Percentiles rank a stretch among this genome's conserved stretches.
phyloP scores from a whole-genome alignment of 37 sponge, comb jelly and placozoan genomes.

The Corticium candelabrum region DNA sequence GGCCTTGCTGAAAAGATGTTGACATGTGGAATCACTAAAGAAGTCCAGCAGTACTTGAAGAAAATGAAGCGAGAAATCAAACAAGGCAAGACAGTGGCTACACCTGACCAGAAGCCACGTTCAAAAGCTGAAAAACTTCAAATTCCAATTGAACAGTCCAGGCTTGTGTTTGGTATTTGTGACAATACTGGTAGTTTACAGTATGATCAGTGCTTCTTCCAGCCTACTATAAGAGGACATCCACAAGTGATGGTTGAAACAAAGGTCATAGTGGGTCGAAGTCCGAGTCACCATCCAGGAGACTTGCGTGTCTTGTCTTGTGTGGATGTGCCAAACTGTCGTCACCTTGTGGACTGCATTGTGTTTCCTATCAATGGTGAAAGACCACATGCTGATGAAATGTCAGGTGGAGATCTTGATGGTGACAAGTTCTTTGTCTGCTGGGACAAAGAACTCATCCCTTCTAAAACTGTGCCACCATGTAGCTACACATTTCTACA shows the following conservation, averaged over 20 bases:
- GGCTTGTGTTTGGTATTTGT: conserved; percentile 72
- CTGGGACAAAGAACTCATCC: conserved; percentile 58
- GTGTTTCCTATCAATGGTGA: conserved; percentile 64
- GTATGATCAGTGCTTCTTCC: conserved; percentile 67
- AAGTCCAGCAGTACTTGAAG: conserved; percentile 6
- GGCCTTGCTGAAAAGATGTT: conserved; percentile 23
- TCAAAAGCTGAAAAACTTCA: conserved; percentile 45
- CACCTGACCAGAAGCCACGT: not conserved
- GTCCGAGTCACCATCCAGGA: conserved; percentile 63
- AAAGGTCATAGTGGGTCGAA: conserved; percentile 44
- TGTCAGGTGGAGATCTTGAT: conserved; percentile 79
- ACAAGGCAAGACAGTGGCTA: not conserved
- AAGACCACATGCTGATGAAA: conserved; percentile 60
- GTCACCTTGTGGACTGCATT: conserved; percentile 65
- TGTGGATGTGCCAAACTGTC: conserved; percentile 15
- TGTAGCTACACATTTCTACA: conserved; percentile 43
- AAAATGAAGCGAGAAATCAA: conserved; percentile 24
- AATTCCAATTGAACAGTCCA: conserved; percentile 54
- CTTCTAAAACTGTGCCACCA: conserved; percentile 22
- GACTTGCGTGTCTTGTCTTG: conserved; percentile 54
- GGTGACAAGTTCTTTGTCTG: conserved; percentile 78
- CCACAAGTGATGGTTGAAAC: conserved; percentile 29
- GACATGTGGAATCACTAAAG: not conserved
- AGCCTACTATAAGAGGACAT: conserved; percentile 37
- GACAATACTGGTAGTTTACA: conserved; percentile 37